A percentile compares a stretch with the other conserved stretches of the same genome.
phyloP scores from a whole-genome alignment of 2,888 invertebrate species.

The Cosmopolites sordidus region DNA sequence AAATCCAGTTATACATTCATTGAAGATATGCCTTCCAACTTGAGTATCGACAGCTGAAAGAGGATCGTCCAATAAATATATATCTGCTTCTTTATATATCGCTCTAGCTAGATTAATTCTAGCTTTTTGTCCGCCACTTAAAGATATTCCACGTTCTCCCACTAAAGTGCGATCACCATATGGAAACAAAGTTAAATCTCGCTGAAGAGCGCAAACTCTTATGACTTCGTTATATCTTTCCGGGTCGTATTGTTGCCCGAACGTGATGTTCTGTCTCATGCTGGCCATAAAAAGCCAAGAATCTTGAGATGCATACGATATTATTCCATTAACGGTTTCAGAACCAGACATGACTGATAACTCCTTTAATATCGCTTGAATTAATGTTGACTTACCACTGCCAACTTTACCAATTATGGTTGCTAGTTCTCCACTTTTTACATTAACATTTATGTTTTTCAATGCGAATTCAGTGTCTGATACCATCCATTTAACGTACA shows the following conservation, averaged over 20 bases:
- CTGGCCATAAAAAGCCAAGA: slow-evolving; percentile 81
- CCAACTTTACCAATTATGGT: slow-evolving; percentile 60
- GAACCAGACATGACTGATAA: slow-evolving; percentile 61
- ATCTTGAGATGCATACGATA: slow-evolving; percentile 76
- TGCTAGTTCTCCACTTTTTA: slow-evolving; percentile 47
- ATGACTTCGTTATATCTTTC: slow-evolving; percentile 63
- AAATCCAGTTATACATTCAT: slow-evolving; percentile 63
- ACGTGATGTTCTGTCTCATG: slow-evolving; percentile 84
- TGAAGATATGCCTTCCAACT: slow-evolving; percentile 81
- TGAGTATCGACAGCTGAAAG: slow-evolving; percentile 84
- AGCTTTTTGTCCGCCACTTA: slow-evolving; percentile 79
- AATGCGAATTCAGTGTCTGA: slow-evolving; percentile 43
- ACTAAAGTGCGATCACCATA: slow-evolving; percentile 75
- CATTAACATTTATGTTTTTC: slow-evolving; percentile 59
- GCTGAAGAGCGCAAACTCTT: slow-evolving; percentile 62
- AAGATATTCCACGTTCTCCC: slow-evolving; percentile 65
- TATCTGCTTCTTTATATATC: slow-evolving; percentile 75
- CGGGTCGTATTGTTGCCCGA: slow-evolving; percentile 69
- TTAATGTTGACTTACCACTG: slow-evolving; percentile 56
- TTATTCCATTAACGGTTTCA: slow-evolving; percentile 60
- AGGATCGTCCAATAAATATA: slow-evolving; percentile 85
- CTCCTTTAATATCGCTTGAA: slow-evolving; percentile 63
- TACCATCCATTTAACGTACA: slow-evolving; percentile 53
- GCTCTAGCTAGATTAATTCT: slow-evolving; percentile 81
- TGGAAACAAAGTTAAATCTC: slow-evolving; percentile 68